These are phyloP conservation scores for Sweltsa coloradensis DNA, from an alignment of 1,140 invertebrate species.

Conservation along the genomic window DNA sequence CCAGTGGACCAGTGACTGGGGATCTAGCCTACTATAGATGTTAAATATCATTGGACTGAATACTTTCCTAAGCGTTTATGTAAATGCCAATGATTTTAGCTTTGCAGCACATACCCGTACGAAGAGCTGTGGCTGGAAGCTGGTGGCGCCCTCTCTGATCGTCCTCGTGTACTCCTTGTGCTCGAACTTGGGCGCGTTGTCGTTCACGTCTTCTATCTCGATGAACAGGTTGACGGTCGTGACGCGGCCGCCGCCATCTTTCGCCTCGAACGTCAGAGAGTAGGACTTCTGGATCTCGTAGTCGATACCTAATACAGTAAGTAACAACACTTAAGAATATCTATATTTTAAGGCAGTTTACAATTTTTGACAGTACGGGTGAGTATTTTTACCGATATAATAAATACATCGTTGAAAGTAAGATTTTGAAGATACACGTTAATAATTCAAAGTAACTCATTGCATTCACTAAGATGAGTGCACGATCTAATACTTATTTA, in stretches of 20 bases:
- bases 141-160: conserved; percentile 52
- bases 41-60: too few relatives aligned
- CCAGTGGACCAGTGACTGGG: too few relatives aligned
- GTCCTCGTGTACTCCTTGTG: conserved; percentile 56
- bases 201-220: conserved; percentile 65
- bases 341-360: neutral
- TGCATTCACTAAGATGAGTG: too few relatives aligned
- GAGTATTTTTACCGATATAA: neutral
- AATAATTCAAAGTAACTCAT: too few relatives aligned
- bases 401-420: neutral
- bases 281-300: conserved; percentile 69
- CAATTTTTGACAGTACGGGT: neutral
- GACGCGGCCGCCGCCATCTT: conserved; percentile 58
- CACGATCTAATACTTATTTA: too few relatives aligned
- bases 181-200: conserved; percentile 70
- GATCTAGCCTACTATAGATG: too few relatives aligned
- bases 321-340: conserved; percentile 5
- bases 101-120: conserved; percentile 32
- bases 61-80: neutral
- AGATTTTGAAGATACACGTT: neutral
- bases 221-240: conserved; percentile 54
- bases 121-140: conserved; percentile 63
- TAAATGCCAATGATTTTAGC: neutral
- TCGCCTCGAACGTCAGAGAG: conserved; percentile 60
- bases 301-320: conserved; percentile 32